A percentile compares a stretch with the other conserved stretches of the same genome.
These are phyloP conservation scores for Pseudocheirus occidentalis DNA, from an alignment of 2,797 vertebrate genomes.

Conservation along the genomic window DNA sequence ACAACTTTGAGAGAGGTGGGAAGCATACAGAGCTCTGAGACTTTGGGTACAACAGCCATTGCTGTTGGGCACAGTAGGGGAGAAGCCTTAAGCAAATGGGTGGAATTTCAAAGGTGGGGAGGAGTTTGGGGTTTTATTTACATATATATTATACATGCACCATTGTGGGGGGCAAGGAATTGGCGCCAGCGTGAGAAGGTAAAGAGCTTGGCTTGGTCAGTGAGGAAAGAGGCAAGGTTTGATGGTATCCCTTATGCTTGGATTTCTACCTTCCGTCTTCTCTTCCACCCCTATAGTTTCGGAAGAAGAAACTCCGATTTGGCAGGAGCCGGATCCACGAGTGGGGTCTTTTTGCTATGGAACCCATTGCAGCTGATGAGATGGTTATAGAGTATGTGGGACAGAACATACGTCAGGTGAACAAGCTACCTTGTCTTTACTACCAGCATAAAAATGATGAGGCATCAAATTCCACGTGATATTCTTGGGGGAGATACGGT, in stretches of 20 bases:
- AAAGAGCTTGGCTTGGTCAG: background rate
- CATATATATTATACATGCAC: too few species aligned
- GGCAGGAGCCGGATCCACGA: constrained; percentile 95
- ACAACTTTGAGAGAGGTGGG: background rate
- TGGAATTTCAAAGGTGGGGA: background rate
- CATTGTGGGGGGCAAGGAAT: background rate
- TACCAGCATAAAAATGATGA: background rate
- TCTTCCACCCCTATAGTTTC: constrained; percentile 85
- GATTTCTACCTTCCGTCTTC: background rate
- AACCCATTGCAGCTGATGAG: constrained; percentile 94
- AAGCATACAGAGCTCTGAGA: background rate
- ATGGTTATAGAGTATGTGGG: constrained; percentile 98
- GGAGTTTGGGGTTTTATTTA: background rate
- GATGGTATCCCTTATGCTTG: background rate
- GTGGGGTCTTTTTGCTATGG: constrained; percentile 96
- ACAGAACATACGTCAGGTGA: constrained; percentile 95
- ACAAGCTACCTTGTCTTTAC: background rate
- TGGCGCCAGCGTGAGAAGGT: background rate
- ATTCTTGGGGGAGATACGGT: background rate
- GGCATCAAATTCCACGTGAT: background rate
- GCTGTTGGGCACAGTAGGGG: background rate
- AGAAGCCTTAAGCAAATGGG: background rate
- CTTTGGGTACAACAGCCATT: background rate
- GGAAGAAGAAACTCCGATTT: constrained; percentile 94
- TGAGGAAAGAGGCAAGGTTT: background rate